Base-by-base conservation (phyloP, 1,140 invertebrate genomes). In the Drosophila athabasca region DNA sequence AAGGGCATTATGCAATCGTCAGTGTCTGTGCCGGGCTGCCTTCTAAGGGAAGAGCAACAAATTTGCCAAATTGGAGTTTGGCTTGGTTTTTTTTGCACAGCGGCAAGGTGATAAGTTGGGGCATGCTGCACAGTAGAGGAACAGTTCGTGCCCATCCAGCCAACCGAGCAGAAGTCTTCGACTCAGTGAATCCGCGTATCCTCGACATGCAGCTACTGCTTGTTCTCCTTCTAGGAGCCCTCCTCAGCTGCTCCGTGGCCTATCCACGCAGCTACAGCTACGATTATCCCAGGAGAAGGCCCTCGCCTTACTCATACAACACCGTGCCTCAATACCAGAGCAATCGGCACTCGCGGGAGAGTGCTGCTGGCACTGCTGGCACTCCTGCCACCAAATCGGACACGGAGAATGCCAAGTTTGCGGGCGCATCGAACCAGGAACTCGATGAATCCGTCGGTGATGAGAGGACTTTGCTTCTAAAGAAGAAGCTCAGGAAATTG, bases 341-440 rank as follows among this genome's bases (percentile, higher is more conserved):
- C 49, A 59, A n/a, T 11, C 79, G 75, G n/a, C 62, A 64, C n/a
- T 66, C 66, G 26, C 65, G 64, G 5, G 62, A 88, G 19, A 81
- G 64, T 19, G 61, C 41, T 17, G 50, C 17, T 19, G 17, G 17
- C 17, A 19, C 17, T 19, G 61, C 41, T 17, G 50, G 17, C 29
- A 81, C 35, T 13, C 11, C 35, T 13, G 35, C 35, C 29, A 81
- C 29, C 52, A 81, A 76, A 17, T 69, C 84, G 26, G 89, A 90
- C 55, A 67, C 71, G 59, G 74, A 90, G 59, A 91, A 91, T 65
- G 74, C 90, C 41, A 91, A 91, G 68, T 91, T 91, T 54, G 90
- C 85, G 0, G 90, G 90, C 1, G 75, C 80, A 1, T 52, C 54
- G 5, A 91, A 91, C 54, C 90, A 91, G 64, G 90, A 91, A 48